These are phyloP conservation scores for Andrena flavipes DNA, from an alignment of 2,888 invertebrate genomes.

Conservation along the genomic window DNA sequence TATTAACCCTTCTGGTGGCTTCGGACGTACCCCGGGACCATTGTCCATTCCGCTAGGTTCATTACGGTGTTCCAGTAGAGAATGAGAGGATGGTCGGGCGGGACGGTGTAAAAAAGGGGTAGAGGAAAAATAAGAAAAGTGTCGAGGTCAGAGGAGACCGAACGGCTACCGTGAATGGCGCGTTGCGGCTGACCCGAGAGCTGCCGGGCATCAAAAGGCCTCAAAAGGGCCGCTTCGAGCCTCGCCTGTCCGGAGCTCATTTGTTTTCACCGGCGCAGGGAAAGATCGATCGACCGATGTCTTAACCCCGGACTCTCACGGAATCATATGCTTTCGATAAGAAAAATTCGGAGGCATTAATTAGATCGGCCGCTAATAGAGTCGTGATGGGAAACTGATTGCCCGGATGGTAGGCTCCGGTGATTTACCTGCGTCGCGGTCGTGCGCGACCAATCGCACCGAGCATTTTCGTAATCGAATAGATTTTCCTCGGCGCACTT, in stretches of 20 bases:
- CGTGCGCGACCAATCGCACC: not conserved
- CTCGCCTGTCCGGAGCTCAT: constrained; percentile 81
- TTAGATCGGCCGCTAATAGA: constrained; percentile 71
- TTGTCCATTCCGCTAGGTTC: constrained; percentile 78
- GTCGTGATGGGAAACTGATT: constrained; percentile 72
- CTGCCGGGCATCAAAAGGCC: constrained; percentile 78
- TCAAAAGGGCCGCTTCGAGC: constrained; percentile 81
- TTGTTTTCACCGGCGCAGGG: constrained; percentile 77
- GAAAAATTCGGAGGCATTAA: constrained; percentile 69
- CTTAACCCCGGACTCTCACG: constrained; percentile 70
- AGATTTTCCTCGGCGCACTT: not conserved
- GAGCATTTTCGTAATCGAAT: not conserved
- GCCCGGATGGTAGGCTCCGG: not conserved
- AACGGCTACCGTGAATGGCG: constrained; percentile 80
- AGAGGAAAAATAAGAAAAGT: constrained; percentile 70
- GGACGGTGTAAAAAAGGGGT: constrained; percentile 43
- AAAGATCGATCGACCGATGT: constrained; percentile 74
- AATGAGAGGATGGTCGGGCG: constrained; percentile 43
- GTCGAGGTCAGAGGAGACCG: constrained; percentile 67
- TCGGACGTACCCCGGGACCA: constrained; percentile 67
- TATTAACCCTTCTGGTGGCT: constrained; percentile 77
- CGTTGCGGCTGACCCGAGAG: constrained; percentile 73
- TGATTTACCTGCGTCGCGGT: constrained; percentile 38
- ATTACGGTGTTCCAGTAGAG: constrained; percentile 71
- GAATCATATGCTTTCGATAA: constrained; percentile 68